Percentiles rank a stretch among this genome's conserved stretches.
These are phyloP conservation scores for Cheilosia soror DNA, from an alignment of 2,888 invertebrate species.

Conservation along the genomic window DNA sequence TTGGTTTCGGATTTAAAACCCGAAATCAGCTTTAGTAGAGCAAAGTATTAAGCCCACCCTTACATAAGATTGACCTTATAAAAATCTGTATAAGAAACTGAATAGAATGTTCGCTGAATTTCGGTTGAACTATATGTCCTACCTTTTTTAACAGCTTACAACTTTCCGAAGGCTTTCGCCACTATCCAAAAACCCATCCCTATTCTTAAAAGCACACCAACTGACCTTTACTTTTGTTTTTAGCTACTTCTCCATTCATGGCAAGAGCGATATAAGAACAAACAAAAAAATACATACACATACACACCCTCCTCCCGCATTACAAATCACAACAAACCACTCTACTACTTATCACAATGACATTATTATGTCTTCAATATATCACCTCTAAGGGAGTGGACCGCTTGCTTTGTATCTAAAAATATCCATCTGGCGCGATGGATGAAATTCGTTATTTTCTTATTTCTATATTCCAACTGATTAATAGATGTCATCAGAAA, in stretches of 20 bases:
- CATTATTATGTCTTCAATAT: slow-evolving; percentile 68
- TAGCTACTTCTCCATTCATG: background rate
- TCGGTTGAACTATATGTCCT: too few relatives aligned
- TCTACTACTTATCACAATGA: slow-evolving; percentile 66
- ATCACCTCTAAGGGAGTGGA: slow-evolving; percentile 53
- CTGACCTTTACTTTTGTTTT: background rate
- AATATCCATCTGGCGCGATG: slow-evolving; percentile 34
- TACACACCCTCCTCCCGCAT: background rate
- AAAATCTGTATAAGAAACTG: too few relatives aligned
- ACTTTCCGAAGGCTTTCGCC: too few relatives aligned
- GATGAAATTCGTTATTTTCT: slow-evolving; percentile 28
- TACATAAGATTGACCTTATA: too few relatives aligned
- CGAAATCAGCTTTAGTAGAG: too few relatives aligned
- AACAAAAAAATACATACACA: background rate
- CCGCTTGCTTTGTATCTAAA: slow-evolving; percentile 16
- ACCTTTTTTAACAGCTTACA: too few relatives aligned
- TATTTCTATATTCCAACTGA: slow-evolving; percentile 36
- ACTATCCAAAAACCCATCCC: too few relatives aligned
- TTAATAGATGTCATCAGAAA: slow-evolving; percentile 71
- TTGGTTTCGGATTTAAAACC: too few relatives aligned
- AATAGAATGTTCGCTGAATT: too few relatives aligned
- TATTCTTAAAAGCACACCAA: background rate
- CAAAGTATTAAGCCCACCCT: too few relatives aligned
- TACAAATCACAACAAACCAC: slow-evolving; percentile 63
- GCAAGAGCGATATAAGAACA: background rate